Conservation (phyloP, 2,888 invertebrate species). For the Tetragonula carbonaria region DNA sequence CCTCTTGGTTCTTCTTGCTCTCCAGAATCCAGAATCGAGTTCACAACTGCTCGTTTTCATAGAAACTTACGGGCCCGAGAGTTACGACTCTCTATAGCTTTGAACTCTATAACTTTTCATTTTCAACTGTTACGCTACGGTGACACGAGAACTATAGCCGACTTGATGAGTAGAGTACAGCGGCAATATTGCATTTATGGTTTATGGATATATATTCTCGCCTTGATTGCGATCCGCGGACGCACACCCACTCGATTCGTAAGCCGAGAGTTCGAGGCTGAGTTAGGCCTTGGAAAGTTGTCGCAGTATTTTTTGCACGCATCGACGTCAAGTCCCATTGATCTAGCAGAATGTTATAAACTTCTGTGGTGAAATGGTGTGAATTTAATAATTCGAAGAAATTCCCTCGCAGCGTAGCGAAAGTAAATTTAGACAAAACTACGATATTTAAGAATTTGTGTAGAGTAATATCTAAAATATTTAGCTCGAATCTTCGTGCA, state of each 20-base stretch:
- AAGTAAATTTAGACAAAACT: too few relatives aligned
- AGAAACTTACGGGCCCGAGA: conserved; percentile 51
- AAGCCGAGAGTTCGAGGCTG: not conserved
- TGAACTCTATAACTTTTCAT: conserved; percentile 61
- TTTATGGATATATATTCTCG: not conserved
- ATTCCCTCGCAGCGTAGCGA: too few relatives aligned
- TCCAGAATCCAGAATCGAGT: not conserved
- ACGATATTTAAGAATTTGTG: too few relatives aligned
- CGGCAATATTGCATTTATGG: conserved; percentile 12
- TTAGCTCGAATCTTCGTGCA: too few relatives aligned
- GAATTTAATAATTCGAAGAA: not conserved
- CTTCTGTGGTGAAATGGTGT: not conserved
- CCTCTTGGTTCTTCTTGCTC: conserved; percentile 43
- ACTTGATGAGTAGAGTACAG: conserved; percentile 26
- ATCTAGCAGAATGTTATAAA: not conserved
- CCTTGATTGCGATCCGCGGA: not conserved
- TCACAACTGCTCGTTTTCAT: conserved; percentile 52
- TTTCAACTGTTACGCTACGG: conserved; percentile 41
- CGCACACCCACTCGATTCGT: not conserved
- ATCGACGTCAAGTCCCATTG: not conserved
- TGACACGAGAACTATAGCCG: conserved; percentile 19
- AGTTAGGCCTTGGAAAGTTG: not conserved
- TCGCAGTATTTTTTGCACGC: not conserved
- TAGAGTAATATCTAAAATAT: too few relatives aligned
- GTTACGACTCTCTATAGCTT: conserved; percentile 42